Base-by-base conservation (phyloP, 2,797 vertebrate genomes). In the Tapera naevia region DNA sequence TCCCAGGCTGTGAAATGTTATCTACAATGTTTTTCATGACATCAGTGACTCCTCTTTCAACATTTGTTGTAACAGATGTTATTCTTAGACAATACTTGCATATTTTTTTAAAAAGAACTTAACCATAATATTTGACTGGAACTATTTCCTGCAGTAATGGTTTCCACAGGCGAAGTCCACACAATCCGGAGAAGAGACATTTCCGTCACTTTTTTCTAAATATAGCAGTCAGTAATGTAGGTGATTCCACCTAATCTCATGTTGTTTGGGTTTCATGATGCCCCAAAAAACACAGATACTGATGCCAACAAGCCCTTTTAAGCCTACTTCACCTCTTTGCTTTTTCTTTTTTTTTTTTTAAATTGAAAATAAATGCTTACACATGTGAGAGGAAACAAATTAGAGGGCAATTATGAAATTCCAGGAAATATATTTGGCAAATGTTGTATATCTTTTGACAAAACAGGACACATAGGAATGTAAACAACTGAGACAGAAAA, bases 391-490 rank as follows among this genome's bases (percentile, higher is more conserved):
- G 39, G 70, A 86, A 86, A 80, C 25, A 84, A 95, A 91, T 95
- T n/a, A 81, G 25, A 95, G 73, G 35, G 17, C 32, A 95, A 86
- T 94, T 91, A 74, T 64, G 88, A 93, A 92, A 96, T 85, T 95
- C 89, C 80, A 96, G 92, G 92, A 93, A 96, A 73, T 41, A 73
- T 13, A 35, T 88, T 93, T 96, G 92, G 88, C 92, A 88, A 94
- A 81, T 5, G 35, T 50, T 88, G 45, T 32, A 6, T 73, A 46
- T 73, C 80, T 94, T 92, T 93, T 86, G 92, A 92, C 76, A 91
- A 96, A 95, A 93, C 87, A 95, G 82, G 73, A 89, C 33, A 64
- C 83, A 46, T 25, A 93, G 45, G 91, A 97, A 97, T 93, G 91
- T 80, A 96, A 96, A 93, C 91, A 94, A 80, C 37, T 41, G 78